A percentile compares a stretch with the other conserved stretches of the same genome.
phyloP scores from a whole-genome alignment of 2,797 vertebrate genomes.

The Coreius guichenoti region DNA sequence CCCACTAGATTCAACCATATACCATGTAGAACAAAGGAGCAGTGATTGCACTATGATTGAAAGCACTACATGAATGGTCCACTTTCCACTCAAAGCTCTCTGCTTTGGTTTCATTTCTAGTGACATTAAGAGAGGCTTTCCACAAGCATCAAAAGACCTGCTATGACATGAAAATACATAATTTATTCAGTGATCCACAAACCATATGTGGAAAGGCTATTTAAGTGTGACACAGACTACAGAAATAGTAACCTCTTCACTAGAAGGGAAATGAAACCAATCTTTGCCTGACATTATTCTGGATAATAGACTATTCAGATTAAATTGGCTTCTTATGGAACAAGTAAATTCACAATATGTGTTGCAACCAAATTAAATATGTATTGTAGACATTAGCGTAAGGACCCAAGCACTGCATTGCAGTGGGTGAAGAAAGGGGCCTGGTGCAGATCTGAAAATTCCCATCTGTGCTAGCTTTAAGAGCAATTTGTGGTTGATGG shows the following conservation, averaged over 20 bases:
- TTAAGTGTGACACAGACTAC: background rate
- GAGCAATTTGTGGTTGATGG: background rate
- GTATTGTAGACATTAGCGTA: background rate
- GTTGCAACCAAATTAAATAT: background rate
- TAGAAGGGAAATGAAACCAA: background rate
- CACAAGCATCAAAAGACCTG: slow-evolving; percentile 3
- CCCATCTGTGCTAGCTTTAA: background rate
- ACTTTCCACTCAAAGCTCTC: background rate
- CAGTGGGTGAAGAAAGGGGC: background rate
- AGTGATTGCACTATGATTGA: background rate
- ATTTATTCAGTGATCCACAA: slow-evolving; percentile 10
- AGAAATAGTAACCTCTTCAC: slow-evolving; percentile 3
- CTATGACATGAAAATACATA: background rate
- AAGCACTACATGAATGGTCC: background rate
- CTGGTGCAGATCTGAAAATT: background rate
- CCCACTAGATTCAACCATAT: background rate
- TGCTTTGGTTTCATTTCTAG: background rate
- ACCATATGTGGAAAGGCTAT: slow-evolving; percentile 8
- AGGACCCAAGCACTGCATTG: background rate
- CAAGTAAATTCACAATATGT: background rate
- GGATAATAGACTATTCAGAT: slow-evolving; percentile 12
- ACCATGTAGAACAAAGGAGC: background rate
- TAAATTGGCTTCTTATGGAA: slow-evolving; percentile 10
- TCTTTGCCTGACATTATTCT: slow-evolving; percentile 6
- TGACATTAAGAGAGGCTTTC: background rate